Conservation (phyloP, 92 coral and sea anemone species). For the Epizoanthus scotinus region DNA sequence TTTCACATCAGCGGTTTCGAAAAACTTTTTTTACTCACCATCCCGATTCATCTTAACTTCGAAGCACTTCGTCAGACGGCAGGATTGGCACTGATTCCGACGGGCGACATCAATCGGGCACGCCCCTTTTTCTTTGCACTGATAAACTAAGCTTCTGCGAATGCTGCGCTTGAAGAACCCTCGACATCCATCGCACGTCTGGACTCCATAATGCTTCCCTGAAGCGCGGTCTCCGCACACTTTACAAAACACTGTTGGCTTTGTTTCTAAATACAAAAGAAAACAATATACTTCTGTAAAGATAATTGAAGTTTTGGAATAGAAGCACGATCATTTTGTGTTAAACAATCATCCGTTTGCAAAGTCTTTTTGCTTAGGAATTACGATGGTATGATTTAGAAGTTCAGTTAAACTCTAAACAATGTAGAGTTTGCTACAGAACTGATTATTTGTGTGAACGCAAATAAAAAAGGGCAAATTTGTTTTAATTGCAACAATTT, state of each 20-base stretch:
- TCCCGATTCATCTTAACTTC: constrained; percentile 96
- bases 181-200: constrained; percentile 95
- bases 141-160: constrained; percentile 81
- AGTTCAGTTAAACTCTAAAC: too few species aligned
- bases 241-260: constrained; percentile 77
- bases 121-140: constrained; percentile 86
- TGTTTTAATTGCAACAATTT: background rate
- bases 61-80: constrained; percentile 84
- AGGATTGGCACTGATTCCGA: constrained; percentile 95
- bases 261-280: constrained; percentile 54
- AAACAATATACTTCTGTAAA: constrained; percentile 34
- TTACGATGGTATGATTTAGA: background rate
- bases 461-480: background rate
- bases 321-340: background rate
- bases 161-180: constrained; percentile 97
- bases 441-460: background rate
- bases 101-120: constrained; percentile 97
- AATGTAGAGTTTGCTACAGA: background rate
- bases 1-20: background rate
- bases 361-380: background rate
- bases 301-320: constrained; percentile 10
- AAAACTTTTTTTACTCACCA: constrained; percentile 62
- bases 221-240: constrained; percentile 97
- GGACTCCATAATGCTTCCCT: constrained; percentile 95
- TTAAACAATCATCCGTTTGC: background rate